These are phyloP conservation scores for Caradrina kadenii DNA, from an alignment of 2,888 invertebrate genomes.

Conservation along the genomic window DNA sequence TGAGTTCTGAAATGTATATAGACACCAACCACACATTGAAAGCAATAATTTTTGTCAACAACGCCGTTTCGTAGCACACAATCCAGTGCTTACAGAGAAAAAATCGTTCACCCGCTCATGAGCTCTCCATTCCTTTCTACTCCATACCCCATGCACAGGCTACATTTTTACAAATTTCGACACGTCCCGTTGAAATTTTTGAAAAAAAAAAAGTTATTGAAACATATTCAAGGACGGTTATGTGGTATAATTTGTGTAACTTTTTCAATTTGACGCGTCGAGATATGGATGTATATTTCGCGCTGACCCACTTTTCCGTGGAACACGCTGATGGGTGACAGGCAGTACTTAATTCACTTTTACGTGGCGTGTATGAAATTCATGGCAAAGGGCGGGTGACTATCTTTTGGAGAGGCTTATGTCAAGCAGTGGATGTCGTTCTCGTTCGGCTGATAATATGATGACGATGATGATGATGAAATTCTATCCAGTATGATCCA, in stretches of 20 bases:
- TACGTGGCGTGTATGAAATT: slow-evolving; percentile 15
- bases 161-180: slow-evolving; percentile 45
- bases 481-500: not conserved
- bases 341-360: slow-evolving; percentile 36
- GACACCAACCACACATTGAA: not conserved
- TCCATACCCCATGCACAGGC: not conserved
- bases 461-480: not conserved
- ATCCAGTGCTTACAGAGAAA: not conserved
- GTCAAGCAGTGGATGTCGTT: no score
- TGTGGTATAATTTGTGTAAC: slow-evolving; percentile 57
- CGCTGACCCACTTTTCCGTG: slow-evolving; percentile 42
- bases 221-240: slow-evolving; percentile 48
- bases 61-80: not conserved
- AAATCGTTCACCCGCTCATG: not conserved
- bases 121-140: slow-evolving; percentile 10
- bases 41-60: not conserved
- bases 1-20: not conserved
- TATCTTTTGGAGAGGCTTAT: no score
- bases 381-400: no score
- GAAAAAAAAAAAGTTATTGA: slow-evolving; percentile 42
- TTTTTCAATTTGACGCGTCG: slow-evolving; percentile 61
- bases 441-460: no score
- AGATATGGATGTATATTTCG: slow-evolving; percentile 52
- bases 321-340: slow-evolving; percentile 25
- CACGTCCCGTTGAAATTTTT: slow-evolving; percentile 37